Conservation (phyloP, 2,888 invertebrate species). For the Megaustenia siamemsis region DNA sequence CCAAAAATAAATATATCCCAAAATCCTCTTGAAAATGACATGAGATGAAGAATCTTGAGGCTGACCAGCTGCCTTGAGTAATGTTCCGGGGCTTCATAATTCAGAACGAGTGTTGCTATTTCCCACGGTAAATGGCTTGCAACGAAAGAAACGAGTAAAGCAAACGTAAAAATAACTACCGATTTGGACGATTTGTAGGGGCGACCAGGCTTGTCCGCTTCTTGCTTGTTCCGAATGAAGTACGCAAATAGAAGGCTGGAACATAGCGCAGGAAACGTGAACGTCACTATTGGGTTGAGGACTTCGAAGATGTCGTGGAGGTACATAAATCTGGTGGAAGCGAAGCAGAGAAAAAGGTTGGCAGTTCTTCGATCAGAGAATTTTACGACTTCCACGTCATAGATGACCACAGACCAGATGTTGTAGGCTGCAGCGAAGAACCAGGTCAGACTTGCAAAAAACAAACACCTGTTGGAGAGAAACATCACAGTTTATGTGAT, state of each 20-base stretch:
- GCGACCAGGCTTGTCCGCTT: constrained; percentile 55
- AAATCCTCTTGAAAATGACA: constrained; percentile 63
- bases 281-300: constrained; percentile 67
- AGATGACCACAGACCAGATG: constrained; percentile 74
- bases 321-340: constrained; percentile 64
- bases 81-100: constrained; percentile 47
- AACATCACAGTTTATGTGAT: neutral
- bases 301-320: constrained; percentile 64
- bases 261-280: constrained; percentile 61
- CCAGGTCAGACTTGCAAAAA: constrained; percentile 76
- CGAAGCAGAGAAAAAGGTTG: constrained; percentile 57
- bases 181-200: constrained; percentile 59
- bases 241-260: constrained; percentile 57
- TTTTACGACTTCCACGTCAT: constrained; percentile 55
- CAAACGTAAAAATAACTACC: constrained; percentile 58
- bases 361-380: constrained; percentile 34
- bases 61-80: constrained; percentile 40
- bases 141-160: constrained; percentile 58
- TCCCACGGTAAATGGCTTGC: constrained; percentile 64
- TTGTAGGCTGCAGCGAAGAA: constrained; percentile 77
- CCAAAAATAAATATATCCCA: constrained; percentile 71
- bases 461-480: constrained; percentile 61
- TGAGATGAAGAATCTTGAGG: constrained; percentile 54
- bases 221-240: constrained; percentile 56
- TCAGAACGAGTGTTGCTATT: constrained; percentile 63